A percentile compares a stretch with the other conserved stretches of the same genome.
These are phyloP conservation scores for Maniola hyperantus DNA, from an alignment of 2,888 invertebrate genomes.

Conservation along the genomic window DNA sequence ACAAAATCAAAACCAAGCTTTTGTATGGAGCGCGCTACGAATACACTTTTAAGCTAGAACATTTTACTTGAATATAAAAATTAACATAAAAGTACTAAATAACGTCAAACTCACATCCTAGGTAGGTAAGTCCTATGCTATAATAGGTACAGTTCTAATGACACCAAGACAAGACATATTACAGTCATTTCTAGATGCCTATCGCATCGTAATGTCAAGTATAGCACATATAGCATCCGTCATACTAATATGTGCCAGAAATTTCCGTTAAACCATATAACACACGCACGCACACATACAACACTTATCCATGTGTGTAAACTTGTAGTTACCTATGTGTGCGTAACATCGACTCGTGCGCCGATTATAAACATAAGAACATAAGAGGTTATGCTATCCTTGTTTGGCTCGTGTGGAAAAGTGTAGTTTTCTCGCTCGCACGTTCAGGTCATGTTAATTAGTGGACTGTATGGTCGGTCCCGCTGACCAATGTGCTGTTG, in stretches of 20 bases:
- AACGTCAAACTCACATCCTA: background rate
- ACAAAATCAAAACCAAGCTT: no score
- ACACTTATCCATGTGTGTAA: conserved; percentile 27
- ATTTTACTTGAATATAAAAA: no score
- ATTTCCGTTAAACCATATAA: conserved; percentile 62
- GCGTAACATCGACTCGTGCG: conserved; percentile 65
- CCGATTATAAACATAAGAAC: conserved; percentile 57
- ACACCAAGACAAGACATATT: conserved; percentile 5
- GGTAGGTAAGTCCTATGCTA: no score
- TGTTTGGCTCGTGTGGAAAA: conserved; percentile 37
- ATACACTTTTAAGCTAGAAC: no score
- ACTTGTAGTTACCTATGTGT: conserved; percentile 29
- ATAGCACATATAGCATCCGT: conserved; percentile 48
- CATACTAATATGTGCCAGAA: conserved; percentile 56
- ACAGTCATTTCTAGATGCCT: conserved; percentile 8
- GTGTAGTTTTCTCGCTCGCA: conserved; percentile 44
- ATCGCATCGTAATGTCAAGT: conserved; percentile 2
- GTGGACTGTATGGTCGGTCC: conserved; percentile 56
- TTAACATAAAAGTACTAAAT: background rate
- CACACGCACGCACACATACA: conserved; percentile 35
- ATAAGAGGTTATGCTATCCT: conserved; percentile 37
- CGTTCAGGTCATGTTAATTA: conserved; percentile 46
- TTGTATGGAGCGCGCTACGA: no score
- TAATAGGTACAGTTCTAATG: background rate
- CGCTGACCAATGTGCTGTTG: conserved; percentile 40